These are phyloP conservation scores for Muntiacus muntjak DNA, from an alignment of 2,113 vertebrate species.

Conservation along the genomic window DNA sequence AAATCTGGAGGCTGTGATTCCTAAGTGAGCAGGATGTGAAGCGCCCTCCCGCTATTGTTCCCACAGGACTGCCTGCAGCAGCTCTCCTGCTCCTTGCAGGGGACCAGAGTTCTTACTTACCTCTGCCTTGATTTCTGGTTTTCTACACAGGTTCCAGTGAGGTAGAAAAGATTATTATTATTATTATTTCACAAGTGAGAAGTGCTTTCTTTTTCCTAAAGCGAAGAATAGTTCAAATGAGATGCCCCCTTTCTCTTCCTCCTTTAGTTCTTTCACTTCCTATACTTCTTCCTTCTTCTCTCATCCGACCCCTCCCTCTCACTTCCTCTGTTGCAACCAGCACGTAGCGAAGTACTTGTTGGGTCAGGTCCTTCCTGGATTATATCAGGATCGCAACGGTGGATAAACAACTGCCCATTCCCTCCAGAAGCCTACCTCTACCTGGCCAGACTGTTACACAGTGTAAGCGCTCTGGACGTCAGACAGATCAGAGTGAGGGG, in stretches of 20 bases:
- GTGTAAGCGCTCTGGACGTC: not conserved
- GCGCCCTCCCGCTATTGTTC: not conserved
- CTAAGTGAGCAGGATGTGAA: accelerated
- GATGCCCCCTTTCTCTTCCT: not conserved
- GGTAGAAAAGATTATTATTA: not conserved
- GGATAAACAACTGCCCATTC: not conserved
- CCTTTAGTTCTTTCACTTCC: not conserved
- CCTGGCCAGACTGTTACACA: not conserved
- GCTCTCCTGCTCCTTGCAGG: too few species aligned
- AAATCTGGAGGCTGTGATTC: not conserved
- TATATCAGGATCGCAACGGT: not conserved
- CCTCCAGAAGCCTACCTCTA: not conserved
- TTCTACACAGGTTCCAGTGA: not conserved
- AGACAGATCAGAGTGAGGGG: not conserved
- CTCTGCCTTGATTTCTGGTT: not conserved
- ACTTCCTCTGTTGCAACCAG: not conserved
- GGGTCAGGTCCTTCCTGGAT: not conserved
- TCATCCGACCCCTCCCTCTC: not conserved
- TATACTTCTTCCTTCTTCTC: not conserved
- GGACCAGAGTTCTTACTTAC: not conserved
- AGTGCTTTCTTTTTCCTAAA: not conserved
- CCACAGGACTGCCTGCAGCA: accelerated
- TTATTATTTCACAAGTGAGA: not conserved
- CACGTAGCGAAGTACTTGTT: not conserved
- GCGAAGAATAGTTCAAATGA: not conserved